Conservation (phyloP, 2,888 invertebrate species). For the Slavum lentiscoides region DNA sequence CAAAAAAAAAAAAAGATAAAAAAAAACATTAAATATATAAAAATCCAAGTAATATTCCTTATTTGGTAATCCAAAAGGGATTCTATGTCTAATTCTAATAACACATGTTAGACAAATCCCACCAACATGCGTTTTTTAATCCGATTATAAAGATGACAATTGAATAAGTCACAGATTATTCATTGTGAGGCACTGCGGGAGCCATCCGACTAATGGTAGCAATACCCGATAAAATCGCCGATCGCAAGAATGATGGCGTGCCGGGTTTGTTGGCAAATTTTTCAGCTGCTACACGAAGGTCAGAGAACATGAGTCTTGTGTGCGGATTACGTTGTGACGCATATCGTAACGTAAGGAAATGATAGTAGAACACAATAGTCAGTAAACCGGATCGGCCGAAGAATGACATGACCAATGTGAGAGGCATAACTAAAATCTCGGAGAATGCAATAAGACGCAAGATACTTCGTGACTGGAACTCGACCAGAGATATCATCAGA, state of each 20-base stretch:
- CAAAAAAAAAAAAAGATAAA: conserved; percentile 17
- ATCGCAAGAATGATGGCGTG: conserved; percentile 70
- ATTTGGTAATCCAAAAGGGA: conserved; percentile 17
- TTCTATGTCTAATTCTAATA: conserved; percentile 38
- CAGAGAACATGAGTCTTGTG: conserved; percentile 89
- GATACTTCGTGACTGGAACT: conserved; percentile 87
- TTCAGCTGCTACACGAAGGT: conserved; percentile 76
- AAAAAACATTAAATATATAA: not conserved
- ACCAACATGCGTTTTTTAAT: conserved; percentile 7
- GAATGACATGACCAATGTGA: conserved; percentile 77
- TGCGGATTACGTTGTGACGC: conserved; percentile 94
- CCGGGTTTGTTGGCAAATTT: conserved; percentile 69
- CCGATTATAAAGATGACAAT: conserved; percentile 5
- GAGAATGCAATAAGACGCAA: conserved; percentile 87
- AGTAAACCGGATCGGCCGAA: conserved; percentile 88
- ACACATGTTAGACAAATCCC: conserved; percentile 28
- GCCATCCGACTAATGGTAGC: conserved; percentile 76
- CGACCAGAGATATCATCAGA: conserved; percentile 82
- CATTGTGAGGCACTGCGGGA: conserved; percentile 65
- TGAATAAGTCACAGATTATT: conserved; percentile 56
- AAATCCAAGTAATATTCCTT: conserved; percentile 25
- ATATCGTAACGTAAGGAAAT: conserved; percentile 91
- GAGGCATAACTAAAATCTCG: conserved; percentile 90
- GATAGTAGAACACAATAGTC: conserved; percentile 95
- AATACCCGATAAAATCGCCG: conserved; percentile 67